phyloP scores from a whole-genome alignment of 64 coral and sea anemone genomes.

The Astreopora myriophthalma region DNA sequence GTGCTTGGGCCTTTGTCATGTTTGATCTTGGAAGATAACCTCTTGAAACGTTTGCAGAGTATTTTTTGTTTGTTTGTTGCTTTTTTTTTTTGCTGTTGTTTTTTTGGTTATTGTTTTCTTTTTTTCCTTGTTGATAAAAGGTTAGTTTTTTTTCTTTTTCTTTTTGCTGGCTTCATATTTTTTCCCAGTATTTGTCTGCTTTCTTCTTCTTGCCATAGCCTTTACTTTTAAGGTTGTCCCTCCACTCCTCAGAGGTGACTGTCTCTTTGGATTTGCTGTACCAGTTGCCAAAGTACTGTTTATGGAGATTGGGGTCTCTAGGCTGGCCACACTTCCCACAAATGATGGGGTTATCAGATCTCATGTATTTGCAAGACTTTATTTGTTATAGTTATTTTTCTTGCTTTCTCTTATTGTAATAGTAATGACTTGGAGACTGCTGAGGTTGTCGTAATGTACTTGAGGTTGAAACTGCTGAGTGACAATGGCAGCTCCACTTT shows the following conservation, averaged over 20 bases:
- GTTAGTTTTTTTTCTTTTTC: too few relatives aligned
- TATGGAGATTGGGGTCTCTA: background rate
- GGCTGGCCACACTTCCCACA: background rate
- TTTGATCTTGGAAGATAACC: too few relatives aligned
- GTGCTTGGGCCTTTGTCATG: too few relatives aligned
- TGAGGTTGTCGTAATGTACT: too few relatives aligned
- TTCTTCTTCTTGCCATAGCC: background rate
- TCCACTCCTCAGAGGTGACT: background rate
- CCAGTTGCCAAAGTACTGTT: constrained; percentile 24
- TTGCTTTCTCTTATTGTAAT: background rate
- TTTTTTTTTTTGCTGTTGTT: too few relatives aligned
- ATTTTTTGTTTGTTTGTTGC: too few relatives aligned
- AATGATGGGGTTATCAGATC: background rate
- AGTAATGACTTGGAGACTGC: background rate
- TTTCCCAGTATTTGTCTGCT: background rate
- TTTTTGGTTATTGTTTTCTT: too few relatives aligned
- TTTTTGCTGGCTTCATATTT: too few relatives aligned
- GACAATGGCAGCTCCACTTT: too few relatives aligned
- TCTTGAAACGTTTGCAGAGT: too few relatives aligned
- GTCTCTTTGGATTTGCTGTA: background rate
- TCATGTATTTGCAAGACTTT: background rate
- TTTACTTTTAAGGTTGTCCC: background rate
- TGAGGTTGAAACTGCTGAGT: background rate
- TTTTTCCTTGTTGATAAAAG: too few relatives aligned
- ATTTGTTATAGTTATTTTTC: too few relatives aligned